Percentiles rank a stretch among this genome's conserved stretches.
These are phyloP conservation scores for Orgyia antiqua DNA, from an alignment of 2,888 invertebrate genomes.

Conservation along the genomic window DNA sequence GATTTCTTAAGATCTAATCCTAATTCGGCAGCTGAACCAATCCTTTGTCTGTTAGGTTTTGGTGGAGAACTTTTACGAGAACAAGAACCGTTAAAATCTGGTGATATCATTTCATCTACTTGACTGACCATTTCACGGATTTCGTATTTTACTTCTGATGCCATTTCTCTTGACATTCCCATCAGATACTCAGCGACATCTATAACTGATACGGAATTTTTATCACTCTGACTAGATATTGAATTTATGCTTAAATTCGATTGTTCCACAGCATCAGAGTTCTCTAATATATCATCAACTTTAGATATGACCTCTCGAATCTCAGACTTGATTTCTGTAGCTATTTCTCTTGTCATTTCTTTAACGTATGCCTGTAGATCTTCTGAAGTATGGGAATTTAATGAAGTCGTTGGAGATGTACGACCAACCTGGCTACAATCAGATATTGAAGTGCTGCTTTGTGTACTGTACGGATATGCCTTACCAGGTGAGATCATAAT, in stretches of 20 bases:
- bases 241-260: slow-evolving; percentile 69
- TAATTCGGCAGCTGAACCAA: slow-evolving; percentile 66
- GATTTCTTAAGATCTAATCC: slow-evolving; percentile 55
- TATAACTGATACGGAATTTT: slow-evolving; percentile 84
- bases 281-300: slow-evolving; percentile 87
- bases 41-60: slow-evolving; percentile 55
- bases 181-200: slow-evolving; percentile 88
- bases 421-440: slow-evolving; percentile 78
- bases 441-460: slow-evolving; percentile 70
- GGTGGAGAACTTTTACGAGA: slow-evolving; percentile 69
- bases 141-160: slow-evolving; percentile 87
- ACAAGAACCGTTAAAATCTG: slow-evolving; percentile 53
- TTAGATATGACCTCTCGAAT: slow-evolving; percentile 88
- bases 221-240: slow-evolving; percentile 79
- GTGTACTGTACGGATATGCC: slow-evolving; percentile 65
- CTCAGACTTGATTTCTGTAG: slow-evolving; percentile 89
- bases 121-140: slow-evolving; percentile 85
- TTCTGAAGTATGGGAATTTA: slow-evolving; percentile 77
- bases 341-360: slow-evolving; percentile 87
- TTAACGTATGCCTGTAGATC: slow-evolving; percentile 86
- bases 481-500: slow-evolving; percentile 65
- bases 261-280: slow-evolving; percentile 80
- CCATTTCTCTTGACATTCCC: slow-evolving; percentile 88
- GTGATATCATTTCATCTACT: slow-evolving; percentile 83
- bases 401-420: slow-evolving; percentile 74